A percentile compares a stretch with the other conserved stretches of the same genome.
Evolutionary conservation across 2,888 invertebrate species (phyloP).

Genomic region (Heteropelma amictum): DNA sequence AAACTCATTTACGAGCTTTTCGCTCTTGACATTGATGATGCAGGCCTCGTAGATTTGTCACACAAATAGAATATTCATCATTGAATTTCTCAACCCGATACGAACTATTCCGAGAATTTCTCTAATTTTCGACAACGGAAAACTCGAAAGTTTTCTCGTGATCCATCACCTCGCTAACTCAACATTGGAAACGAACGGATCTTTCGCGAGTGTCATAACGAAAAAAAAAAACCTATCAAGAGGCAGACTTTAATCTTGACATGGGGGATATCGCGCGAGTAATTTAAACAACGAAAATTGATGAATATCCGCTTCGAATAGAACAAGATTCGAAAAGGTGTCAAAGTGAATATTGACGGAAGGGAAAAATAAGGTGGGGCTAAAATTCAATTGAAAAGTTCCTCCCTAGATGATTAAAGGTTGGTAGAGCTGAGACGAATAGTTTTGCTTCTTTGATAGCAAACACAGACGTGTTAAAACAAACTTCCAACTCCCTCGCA

Average conservation of each 20-base stretch:
- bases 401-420: conserved; percentile 36
- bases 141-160: too few species aligned
- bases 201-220: too few species aligned
- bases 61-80: too few species aligned
- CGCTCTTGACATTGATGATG: too few species aligned
- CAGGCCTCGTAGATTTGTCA: too few species aligned
- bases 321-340: conserved; percentile 12
- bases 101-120: too few species aligned
- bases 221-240: neutral
- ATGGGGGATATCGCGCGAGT: conserved; percentile 2
- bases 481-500: neutral
- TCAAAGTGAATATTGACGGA: conserved; percentile 51
- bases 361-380: neutral
- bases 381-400: conserved; percentile 64
- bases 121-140: too few species aligned
- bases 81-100: too few species aligned
- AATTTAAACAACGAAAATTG: conserved; percentile 54
- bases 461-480: conserved; percentile 24
- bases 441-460: conserved; percentile 17
- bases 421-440: neutral
- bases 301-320: conserved; percentile 44
- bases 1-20: too few species aligned
- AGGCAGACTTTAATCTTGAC: neutral
- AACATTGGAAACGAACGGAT: too few species aligned
- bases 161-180: too few species aligned